Percentiles rank a stretch among this genome's conserved stretches.
Evolutionary conservation across 53 echinoderm and acorn worm genomes (phyloP).

Genomic region (Glandiceps talaboti): DNA sequence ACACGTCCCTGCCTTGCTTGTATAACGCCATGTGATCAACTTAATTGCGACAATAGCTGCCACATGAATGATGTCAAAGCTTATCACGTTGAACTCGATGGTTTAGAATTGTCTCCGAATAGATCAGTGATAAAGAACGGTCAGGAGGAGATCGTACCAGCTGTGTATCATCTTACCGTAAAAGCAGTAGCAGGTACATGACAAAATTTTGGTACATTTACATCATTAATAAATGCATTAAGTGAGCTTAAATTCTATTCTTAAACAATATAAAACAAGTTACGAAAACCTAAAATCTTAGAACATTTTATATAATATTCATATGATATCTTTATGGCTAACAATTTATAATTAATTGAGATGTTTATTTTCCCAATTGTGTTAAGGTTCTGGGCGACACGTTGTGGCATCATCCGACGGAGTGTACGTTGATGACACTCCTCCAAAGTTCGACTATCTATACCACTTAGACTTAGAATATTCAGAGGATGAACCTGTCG

Average conservation of each 20-base stretch:
- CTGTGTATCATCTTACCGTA: background rate
- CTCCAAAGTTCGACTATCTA: conserved; percentile 18
- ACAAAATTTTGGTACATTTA: conserved; percentile 2
- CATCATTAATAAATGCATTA: too few relatives aligned
- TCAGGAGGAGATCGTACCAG: background rate
- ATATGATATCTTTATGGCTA: too few relatives aligned
- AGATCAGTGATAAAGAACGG: background rate
- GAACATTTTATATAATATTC: too few relatives aligned
- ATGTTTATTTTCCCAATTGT: too few relatives aligned
- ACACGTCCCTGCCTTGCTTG: background rate
- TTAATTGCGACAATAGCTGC: conserved; percentile 11
- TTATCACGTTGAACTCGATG: background rate
- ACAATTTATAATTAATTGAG: too few relatives aligned
- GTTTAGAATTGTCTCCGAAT: background rate
- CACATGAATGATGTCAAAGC: conserved; percentile 2
- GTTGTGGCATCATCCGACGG: conserved; percentile 30
- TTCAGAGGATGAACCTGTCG: conserved; percentile 10
- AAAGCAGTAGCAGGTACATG: conserved; percentile 16
- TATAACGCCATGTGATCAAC: background rate
- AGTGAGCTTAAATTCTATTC: too few relatives aligned
- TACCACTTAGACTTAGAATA: conserved; percentile 22
- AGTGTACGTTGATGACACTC: conserved; percentile 28
- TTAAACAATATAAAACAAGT: too few relatives aligned
- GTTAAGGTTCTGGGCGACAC: background rate
- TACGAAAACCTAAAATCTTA: too few relatives aligned